Evolutionary conservation across 1,140 invertebrate genomes (phyloP), one percentile per base, ranked within the genome.

Genomic region (Vanessa tameamea): DNA sequence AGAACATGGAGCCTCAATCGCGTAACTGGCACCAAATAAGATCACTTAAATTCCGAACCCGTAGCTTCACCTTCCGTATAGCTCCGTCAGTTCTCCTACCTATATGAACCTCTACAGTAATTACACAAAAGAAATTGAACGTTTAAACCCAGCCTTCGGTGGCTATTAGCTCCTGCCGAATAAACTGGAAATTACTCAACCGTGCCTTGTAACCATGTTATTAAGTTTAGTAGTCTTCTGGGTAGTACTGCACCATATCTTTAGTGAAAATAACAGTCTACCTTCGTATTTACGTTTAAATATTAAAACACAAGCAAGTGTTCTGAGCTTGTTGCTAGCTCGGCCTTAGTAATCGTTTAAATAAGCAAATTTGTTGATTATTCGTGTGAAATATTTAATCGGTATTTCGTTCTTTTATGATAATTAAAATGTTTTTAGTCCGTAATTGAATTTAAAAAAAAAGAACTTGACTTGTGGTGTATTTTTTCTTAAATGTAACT

Each of bases 151-250:
- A 55, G 63, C 61, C 72, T 69, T 57, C 57, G 13, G 55, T 20
- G 31, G 37, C 61, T 69, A 55, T 70, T 73, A 72, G 67, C 47
- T 57, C 16, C 67, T 73, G 55, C 64, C 31, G 76, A 77, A 73
- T 77, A 71, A 71, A 70, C 76, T 63, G 64, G 72, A 59, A 64
- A 74, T 74, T 73, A 53, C 72, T 68, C 16, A 67, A 68, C 47
- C 47, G 64, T 79, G 68, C 64, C 47, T 74, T 67, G 50, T 74
- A 57, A 70, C 73, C 68, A 64, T 71, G 71, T 83, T 83, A 83
- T 83, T 82, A 78, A 77, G 76, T 77, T 82, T 79, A 79, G 67
- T 79, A 80, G 64, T 57, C 69, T 76, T 79, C 76, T 76, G 72
- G 73, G 69, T 61, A 72, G 73, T 53, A 47, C 64, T 71, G 73